Percentiles rank a stretch among this genome's conserved stretches.
Conservation (phyloP, 2,113 vertebrate genomes). For the Riparia riparia region DNA sequence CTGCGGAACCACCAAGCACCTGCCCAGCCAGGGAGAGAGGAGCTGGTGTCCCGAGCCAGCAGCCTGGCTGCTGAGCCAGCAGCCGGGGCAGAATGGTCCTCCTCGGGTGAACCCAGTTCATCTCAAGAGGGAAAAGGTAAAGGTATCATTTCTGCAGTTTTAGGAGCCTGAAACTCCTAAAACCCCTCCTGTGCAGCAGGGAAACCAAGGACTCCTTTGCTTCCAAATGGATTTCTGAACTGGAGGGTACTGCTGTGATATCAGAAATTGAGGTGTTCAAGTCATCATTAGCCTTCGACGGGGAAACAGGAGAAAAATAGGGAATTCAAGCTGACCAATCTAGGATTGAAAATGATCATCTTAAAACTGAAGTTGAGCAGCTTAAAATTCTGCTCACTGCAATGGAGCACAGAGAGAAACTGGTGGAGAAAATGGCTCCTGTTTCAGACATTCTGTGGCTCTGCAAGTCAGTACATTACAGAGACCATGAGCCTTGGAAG, state of each 20-base stretch:
- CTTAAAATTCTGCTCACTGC: background rate
- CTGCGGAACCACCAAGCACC: background rate
- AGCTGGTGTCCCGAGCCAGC: background rate
- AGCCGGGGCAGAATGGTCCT: accelerated
- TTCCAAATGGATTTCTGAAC: background rate
- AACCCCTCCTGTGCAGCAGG: background rate
- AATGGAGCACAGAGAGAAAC: background rate
- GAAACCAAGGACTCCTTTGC: background rate
- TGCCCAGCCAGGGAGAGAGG: accelerated
- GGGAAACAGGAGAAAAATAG: background rate
- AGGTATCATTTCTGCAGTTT: background rate
- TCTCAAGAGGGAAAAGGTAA: background rate
- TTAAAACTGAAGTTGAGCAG: background rate
- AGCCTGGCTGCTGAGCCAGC: background rate
- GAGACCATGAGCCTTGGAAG: background rate
- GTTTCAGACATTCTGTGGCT: background rate
- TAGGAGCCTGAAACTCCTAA: background rate
- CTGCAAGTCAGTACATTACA: background rate
- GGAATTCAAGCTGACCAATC: background rate
- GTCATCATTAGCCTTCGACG: background rate
- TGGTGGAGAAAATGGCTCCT: background rate
- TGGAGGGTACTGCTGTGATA: background rate
- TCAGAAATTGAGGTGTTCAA: background rate
- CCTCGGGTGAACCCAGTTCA: background rate
- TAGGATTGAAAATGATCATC: background rate